A percentile compares a stretch with the other conserved stretches of the same genome.
phyloP scores from a whole-genome alignment of 2,797 vertebrate species.

The Arctocebus calabarensis region DNA sequence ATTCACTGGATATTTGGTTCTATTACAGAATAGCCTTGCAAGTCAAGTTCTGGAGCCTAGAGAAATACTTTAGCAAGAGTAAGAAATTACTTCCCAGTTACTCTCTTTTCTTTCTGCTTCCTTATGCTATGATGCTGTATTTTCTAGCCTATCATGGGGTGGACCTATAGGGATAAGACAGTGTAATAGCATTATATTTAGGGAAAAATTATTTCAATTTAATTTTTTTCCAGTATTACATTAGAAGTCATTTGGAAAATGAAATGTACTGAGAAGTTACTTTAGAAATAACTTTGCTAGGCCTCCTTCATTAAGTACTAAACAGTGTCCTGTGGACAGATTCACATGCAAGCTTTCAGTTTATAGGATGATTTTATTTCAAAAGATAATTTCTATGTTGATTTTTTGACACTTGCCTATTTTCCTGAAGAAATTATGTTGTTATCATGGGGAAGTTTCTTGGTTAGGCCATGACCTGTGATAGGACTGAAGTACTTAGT shows the following conservation, averaged over 20 bases:
- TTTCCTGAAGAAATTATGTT: conserved; percentile 56
- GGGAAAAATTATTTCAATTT: conserved; percentile 36
- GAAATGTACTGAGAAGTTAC: conserved; percentile 33
- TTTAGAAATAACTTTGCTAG: conserved; percentile 34
- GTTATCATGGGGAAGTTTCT: not conserved
- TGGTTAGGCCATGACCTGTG: conserved; percentile 32
- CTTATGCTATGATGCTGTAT: not conserved
- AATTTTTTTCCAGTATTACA: not conserved
- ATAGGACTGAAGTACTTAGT: not conserved
- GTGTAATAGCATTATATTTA: conserved; percentile 44
- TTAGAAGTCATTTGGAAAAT: conserved; percentile 38
- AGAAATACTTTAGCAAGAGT: conserved; percentile 66
- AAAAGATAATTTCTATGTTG: conserved; percentile 22
- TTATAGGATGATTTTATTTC: conserved; percentile 52
- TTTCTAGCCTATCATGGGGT: conserved; percentile 14
- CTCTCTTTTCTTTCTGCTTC: conserved; percentile 22
- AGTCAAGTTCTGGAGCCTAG: conserved; percentile 58
- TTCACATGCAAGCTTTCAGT: conserved; percentile 21
- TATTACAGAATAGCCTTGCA: conserved; percentile 55
- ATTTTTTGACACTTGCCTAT: conserved; percentile 8
- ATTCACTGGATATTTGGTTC: conserved; percentile 64
- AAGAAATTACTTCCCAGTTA: conserved; percentile 43
- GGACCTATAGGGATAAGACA: not conserved
- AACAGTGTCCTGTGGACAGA: not conserved
- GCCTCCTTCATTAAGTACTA: not conserved